Conservation (phyloP, 2,888 invertebrate species). For the Drosophila cracens region DNA sequence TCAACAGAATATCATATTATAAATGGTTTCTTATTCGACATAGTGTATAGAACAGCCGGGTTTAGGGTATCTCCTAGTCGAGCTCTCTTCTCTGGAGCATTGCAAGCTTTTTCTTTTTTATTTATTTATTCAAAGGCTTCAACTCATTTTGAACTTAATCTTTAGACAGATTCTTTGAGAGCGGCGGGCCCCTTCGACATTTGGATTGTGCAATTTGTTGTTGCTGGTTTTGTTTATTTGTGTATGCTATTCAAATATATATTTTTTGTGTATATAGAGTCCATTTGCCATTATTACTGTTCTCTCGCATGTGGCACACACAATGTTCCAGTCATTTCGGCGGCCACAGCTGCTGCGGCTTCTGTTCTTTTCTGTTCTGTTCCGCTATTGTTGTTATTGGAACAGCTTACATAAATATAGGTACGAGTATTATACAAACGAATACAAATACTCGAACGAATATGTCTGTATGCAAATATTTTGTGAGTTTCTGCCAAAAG, state of each 20-base stretch:
- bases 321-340: conserved; percentile 30
- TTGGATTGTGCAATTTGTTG: not conserved
- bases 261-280: conserved; percentile 5
- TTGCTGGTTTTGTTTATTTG: not conserved
- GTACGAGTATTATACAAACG: conserved; percentile 6
- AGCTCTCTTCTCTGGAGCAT: not conserved
- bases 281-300: conserved; percentile 35
- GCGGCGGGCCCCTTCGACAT: not conserved
- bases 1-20: not conserved
- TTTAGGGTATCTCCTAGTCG: not conserved
- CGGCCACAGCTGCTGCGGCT: conserved; percentile 19
- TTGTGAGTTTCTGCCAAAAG: conserved; percentile 66
- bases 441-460: conserved; percentile 31
- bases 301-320: conserved; percentile 18
- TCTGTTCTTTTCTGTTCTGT: not conserved
- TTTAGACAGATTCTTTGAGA: not conserved
- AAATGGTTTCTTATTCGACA: not conserved
- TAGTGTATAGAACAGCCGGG: not conserved
- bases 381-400: conserved; percentile 34
- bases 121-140: not conserved
- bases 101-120: not conserved
- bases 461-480: conserved; percentile 60
- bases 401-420: conserved; percentile 61
- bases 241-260: conserved; percentile 3
- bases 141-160: not conserved